Conservation (phyloP, 2,113 vertebrate genomes). For the Zeus faber region DNA sequence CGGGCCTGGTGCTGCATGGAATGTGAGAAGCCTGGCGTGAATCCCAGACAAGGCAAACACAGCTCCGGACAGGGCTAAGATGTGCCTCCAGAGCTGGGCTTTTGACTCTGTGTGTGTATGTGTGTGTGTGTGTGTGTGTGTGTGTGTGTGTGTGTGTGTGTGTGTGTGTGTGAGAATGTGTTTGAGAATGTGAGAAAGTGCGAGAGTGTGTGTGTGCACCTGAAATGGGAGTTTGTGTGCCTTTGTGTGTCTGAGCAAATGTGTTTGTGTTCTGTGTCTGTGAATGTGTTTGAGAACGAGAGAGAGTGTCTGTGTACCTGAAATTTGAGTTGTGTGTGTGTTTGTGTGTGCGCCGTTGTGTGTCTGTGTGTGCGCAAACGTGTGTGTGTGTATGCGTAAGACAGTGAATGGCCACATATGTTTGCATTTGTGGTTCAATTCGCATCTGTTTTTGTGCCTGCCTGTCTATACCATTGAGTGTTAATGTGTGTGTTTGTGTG, state of each 20-base stretch:
- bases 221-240: too few relatives aligned
- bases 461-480: slow-evolving; percentile 14
- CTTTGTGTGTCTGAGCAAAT: too few relatives aligned
- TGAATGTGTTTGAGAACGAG: slow-evolving; percentile 3
- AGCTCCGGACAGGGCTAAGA: slow-evolving; percentile 41
- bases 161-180: too few relatives aligned
- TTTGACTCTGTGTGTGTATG: slow-evolving; percentile 4
- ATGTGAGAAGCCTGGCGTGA: slow-evolving; percentile 56
- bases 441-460: slow-evolving; percentile 16
- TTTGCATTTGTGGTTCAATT: too few relatives aligned
- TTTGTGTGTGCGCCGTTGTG: neutral
- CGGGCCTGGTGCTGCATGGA: slow-evolving; percentile 41
- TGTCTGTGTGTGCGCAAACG: neutral
- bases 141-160: slow-evolving; percentile 8
- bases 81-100: neutral
- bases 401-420: neutral
- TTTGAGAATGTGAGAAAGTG: too few relatives aligned
- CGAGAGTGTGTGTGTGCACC: too few relatives aligned
- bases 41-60: slow-evolving; percentile 44
- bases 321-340: neutral
- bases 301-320: neutral
- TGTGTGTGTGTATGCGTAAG: neutral
- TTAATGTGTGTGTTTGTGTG: slow-evolving; percentile 4
- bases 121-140: slow-evolving; percentile 18
- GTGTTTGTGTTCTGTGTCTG: too few relatives aligned